Evolutionary conservation across 2,113 vertebrate genomes (phyloP).

Genomic region (Harpagus bidentatus): DNA sequence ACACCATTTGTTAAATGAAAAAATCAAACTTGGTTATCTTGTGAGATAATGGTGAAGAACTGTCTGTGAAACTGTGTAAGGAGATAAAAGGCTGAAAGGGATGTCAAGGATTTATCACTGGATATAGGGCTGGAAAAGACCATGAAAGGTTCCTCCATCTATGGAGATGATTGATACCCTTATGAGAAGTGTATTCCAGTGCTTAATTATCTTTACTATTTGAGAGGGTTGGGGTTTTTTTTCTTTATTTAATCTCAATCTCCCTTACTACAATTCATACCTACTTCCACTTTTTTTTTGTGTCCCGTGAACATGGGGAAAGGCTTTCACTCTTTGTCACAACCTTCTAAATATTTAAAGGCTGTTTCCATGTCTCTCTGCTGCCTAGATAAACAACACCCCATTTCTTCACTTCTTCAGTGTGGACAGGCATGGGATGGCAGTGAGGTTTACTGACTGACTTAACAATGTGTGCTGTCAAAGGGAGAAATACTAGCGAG

Average conservation of each 20-base stretch:
- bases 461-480: neutral
- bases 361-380: neutral
- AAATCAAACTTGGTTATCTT: slow-evolving; percentile 26
- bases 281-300: neutral
- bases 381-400: neutral
- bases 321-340: neutral
- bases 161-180: neutral
- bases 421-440: neutral
- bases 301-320: neutral
- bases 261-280: neutral
- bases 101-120: neutral
- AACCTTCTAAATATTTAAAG: neutral
- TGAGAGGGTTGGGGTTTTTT: neutral
- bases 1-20: slow-evolving; percentile 12
- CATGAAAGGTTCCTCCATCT: neutral
- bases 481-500: neutral
- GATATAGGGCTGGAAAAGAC: neutral
- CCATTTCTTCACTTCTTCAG: neutral
- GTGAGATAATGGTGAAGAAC: neutral
- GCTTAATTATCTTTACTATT: neutral
- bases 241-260: neutral
- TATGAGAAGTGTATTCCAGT: neutral
- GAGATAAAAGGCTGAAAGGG: neutral
- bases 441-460: neutral
- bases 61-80: neutral